Conservation (phyloP, 2,888 invertebrate genomes). For the Leistus spinibarbis region DNA sequence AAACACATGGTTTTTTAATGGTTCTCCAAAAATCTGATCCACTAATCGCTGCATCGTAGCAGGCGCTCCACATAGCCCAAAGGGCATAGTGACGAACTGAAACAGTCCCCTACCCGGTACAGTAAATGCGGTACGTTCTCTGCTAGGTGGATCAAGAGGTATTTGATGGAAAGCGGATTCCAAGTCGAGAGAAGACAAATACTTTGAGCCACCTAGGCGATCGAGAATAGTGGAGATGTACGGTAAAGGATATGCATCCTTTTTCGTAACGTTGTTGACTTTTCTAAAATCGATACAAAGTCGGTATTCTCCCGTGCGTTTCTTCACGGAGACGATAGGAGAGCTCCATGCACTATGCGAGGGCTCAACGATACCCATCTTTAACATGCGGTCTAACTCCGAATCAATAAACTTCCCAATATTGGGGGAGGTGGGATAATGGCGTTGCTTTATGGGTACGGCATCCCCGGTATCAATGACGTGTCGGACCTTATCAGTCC, state of each 20-base stretch:
- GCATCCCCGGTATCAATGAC: constrained; percentile 38
- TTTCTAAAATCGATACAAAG: not conserved
- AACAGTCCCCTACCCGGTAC: not conserved
- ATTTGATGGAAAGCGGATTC: not conserved
- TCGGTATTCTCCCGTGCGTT: not conserved
- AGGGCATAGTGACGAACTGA: not conserved
- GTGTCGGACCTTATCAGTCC: not conserved
- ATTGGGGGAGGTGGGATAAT: constrained; percentile 42
- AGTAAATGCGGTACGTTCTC: not conserved
- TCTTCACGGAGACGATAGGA: not conserved
- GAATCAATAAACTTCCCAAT: constrained; percentile 22
- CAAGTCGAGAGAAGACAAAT: not conserved
- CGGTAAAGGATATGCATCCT: not conserved
- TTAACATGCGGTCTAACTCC: not conserved
- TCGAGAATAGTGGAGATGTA: not conserved
- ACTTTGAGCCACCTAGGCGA: not conserved
- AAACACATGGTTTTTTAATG: not conserved
- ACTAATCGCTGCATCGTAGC: not conserved
- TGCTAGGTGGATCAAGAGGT: not conserved
- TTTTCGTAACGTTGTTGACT: not conserved
- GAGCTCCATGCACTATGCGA: not conserved
- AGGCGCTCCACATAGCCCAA: not conserved
- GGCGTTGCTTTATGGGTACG: constrained; percentile 41
- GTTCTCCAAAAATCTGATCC: not conserved
- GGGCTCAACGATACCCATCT: not conserved